Base-by-base conservation (phyloP, 92 coral and sea anemone genomes). In the Virgularia gustaviana region DNA sequence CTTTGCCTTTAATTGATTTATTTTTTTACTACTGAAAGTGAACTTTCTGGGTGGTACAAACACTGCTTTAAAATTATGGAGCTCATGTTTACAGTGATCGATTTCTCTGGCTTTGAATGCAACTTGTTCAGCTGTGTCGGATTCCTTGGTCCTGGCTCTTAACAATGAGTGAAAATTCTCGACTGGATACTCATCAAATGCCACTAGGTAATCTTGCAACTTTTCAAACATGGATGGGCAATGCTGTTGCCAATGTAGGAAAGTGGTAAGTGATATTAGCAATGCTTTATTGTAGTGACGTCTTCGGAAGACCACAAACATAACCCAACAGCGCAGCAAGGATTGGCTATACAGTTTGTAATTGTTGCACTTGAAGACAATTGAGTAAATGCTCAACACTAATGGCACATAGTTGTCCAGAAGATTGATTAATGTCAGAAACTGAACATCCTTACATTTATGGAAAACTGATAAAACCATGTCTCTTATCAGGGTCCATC, bases 81-180 rank as follows among this genome's bases (percentile, higher is more conserved):
- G 52, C 27, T 63, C 66, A 43, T 73, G 68, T 57, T 63, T 73
- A 9, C 68, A 73, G 29, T 35, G 38, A 68, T 44, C 53, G 12
- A 68, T 68, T 13, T 33, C 62, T 32, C 10, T 44, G 18, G 57
- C 63, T 29, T 71, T 71, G 47, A 33, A 19, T 42, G 27, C 39
- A 20, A 74, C 25, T 55, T 74, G 79, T 9, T 74, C 71, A 18
- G 58, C 71, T 33, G 68, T 39, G 58, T 60, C 79, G 28, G 79
- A 9, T 47, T 44, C 37, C 39, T 47, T 58, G 53, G 44, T 74
- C 52, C 53, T 32, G n/a, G 36, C 53, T 5, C 79, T 9, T 16
- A 55, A 28, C 19, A 74, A 8, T 22, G 57, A 58, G 53, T 59
- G 79, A 19, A 74, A 49, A 60, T 74, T 49, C 23, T 59, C 70